phyloP scores from a whole-genome alignment of 2,888 invertebrate genomes.

The Cephus spinipes region DNA sequence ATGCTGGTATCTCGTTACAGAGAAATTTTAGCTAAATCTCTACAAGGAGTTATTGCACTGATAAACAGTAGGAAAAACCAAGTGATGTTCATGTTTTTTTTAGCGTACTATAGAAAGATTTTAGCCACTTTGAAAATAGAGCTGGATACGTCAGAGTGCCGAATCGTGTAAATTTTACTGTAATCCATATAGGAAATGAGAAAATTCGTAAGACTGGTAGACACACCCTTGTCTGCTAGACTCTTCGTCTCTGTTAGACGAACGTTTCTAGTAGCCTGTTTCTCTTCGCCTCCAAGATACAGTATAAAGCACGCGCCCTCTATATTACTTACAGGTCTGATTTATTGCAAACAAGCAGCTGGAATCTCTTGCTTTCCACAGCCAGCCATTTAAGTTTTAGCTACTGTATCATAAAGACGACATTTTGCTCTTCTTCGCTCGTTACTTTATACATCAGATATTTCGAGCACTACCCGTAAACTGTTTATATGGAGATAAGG shows the following conservation, averaged over 20 bases:
- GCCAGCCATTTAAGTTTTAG: slow-evolving; percentile 19
- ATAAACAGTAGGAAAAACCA: neutral
- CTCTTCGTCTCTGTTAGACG: neutral
- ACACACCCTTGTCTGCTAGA: neutral
- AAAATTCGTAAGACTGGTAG: neutral
- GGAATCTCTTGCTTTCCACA: slow-evolving; percentile 20
- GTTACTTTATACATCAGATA: neutral
- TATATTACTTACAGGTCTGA: slow-evolving; percentile 1
- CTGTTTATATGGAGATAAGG: neutral
- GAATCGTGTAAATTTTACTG: neutral
- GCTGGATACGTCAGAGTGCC: neutral
- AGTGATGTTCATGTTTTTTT: neutral
- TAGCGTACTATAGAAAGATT: neutral
- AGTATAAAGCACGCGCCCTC: neutral
- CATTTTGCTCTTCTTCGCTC: neutral
- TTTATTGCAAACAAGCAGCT: neutral
- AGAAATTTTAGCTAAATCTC: neutral
- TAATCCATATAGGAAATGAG: neutral
- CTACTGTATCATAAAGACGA: neutral
- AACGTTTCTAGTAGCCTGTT: neutral
- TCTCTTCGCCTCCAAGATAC: neutral
- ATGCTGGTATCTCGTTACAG: neutral
- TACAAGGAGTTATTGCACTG: neutral
- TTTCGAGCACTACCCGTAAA: neutral
- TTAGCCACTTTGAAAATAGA: neutral